Evolutionary conservation across 2,113 vertebrate genomes (phyloP).

Genomic region (Tringa solitaria): DNA sequence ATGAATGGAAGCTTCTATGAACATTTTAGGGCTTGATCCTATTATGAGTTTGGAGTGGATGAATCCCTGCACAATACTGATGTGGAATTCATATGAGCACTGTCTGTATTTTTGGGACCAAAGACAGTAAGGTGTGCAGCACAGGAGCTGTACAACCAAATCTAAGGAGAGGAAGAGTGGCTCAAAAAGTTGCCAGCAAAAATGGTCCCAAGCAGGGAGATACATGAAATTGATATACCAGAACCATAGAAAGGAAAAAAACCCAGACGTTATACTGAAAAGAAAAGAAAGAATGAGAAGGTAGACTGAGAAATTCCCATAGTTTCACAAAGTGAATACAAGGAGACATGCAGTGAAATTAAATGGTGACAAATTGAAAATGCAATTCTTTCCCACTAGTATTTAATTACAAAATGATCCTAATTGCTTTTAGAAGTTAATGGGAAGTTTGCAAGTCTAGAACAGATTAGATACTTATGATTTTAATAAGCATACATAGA

Average conservation of each 20-base stretch:
- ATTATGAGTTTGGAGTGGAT: background rate
- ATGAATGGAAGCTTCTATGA: background rate
- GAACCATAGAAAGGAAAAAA: background rate
- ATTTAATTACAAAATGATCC: background rate
- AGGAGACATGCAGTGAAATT: background rate
- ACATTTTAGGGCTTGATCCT: background rate
- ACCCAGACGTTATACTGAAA: background rate
- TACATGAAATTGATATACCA: background rate
- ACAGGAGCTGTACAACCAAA: background rate
- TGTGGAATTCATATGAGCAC: background rate
- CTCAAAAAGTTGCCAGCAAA: background rate
- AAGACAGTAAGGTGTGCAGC: background rate
- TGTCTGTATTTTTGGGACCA: background rate
- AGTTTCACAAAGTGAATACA: background rate
- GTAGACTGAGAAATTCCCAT: background rate
- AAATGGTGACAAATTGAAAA: background rate
- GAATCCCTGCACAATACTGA: background rate
- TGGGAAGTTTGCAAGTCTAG: background rate
- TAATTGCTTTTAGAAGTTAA: conserved; percentile 10
- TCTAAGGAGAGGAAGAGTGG: background rate
- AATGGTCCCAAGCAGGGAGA: background rate
- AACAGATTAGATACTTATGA: background rate
- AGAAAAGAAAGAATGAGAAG: background rate
- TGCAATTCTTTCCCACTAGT: background rate
- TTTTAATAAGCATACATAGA: background rate